Conservation (phyloP, 1,140 invertebrate genomes). For the Drosophila sturtevanti region DNA sequence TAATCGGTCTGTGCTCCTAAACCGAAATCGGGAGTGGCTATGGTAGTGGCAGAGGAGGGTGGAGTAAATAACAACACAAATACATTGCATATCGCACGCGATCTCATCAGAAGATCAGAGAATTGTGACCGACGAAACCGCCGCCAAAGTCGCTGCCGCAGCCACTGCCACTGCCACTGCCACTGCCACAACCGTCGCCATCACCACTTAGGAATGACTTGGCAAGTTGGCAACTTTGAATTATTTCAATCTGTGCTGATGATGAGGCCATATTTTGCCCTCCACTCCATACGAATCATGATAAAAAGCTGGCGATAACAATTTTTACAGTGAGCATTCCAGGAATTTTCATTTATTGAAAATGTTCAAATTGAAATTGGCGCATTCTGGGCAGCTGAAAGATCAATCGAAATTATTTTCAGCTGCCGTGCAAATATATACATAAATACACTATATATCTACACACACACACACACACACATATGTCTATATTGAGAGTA, state of each 20-base stretch:
- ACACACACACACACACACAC: no score
- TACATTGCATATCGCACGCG: constrained; percentile 81
- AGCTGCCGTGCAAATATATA: constrained; percentile 42
- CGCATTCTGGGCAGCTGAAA: constrained; percentile 65
- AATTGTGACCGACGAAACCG: constrained; percentile 23
- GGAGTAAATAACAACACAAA: constrained; percentile 66
- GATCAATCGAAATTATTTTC: constrained; percentile 60
- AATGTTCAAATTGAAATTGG: constrained; percentile 64
- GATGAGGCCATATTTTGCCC: constrained; percentile 63
- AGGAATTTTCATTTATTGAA: constrained; percentile 45
- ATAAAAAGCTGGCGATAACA: constrained; percentile 74
- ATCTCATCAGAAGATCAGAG: constrained; percentile 55
- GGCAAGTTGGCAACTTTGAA: constrained; percentile 61
- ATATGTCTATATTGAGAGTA: constrained; percentile 32
- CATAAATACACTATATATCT: no score
- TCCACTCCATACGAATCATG: constrained; percentile 18
- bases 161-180: constrained; percentile 18
- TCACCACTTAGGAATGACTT: constrained; percentile 67
- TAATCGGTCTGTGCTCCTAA: constrained; percentile 40
- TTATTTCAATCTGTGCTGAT: constrained; percentile 78
- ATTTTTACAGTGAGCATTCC: constrained; percentile 49
- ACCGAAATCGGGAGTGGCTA: neutral
- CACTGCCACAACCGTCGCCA: constrained; percentile 18
- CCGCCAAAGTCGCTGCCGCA: constrained; percentile 15
- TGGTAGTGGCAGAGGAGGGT: neutral